Conservation (phyloP, 2,113 vertebrate genomes). For the Nanorana parkeri region DNA sequence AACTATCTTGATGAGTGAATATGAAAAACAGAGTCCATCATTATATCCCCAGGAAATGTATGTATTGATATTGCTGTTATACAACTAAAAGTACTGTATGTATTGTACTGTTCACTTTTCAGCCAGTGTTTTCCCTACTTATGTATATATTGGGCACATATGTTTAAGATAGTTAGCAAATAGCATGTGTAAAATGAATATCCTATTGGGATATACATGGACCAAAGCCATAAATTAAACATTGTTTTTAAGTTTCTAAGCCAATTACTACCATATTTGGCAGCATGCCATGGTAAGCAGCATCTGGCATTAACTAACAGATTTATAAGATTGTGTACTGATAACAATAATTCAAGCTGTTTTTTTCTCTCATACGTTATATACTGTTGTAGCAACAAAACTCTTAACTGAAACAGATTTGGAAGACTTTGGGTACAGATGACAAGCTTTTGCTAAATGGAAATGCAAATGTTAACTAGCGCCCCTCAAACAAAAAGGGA, state of each 20-base stretch:
- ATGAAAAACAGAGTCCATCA: constrained; percentile 35
- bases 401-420: constrained; percentile 15
- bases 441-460: too few relatives aligned
- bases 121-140: constrained; percentile 2
- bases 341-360: constrained; percentile 40
- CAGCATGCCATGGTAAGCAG: constrained; percentile 17
- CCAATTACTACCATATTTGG: constrained; percentile 48
- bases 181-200: constrained; percentile 54
- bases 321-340: constrained; percentile 42
- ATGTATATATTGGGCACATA: constrained; percentile 51
- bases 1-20: constrained; percentile 25
- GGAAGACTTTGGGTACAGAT: neutral
- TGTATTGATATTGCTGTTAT: constrained; percentile 18
- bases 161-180: constrained; percentile 37
- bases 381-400: constrained; percentile 17
- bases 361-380: constrained; percentile 22
- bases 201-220: constrained; percentile 47
- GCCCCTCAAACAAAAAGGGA: too few relatives aligned
- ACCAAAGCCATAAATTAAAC: constrained; percentile 45
- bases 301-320: constrained; percentile 47
- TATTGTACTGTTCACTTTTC: constrained; percentile 41
- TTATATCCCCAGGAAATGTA: constrained; percentile 42
- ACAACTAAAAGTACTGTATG: constrained; percentile 11
- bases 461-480: too few relatives aligned
- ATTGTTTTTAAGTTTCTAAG: constrained; percentile 48